These are phyloP conservation scores for Hemichromis elongatus DNA, from an alignment of 2,113 vertebrate species.

Conservation along the genomic window DNA sequence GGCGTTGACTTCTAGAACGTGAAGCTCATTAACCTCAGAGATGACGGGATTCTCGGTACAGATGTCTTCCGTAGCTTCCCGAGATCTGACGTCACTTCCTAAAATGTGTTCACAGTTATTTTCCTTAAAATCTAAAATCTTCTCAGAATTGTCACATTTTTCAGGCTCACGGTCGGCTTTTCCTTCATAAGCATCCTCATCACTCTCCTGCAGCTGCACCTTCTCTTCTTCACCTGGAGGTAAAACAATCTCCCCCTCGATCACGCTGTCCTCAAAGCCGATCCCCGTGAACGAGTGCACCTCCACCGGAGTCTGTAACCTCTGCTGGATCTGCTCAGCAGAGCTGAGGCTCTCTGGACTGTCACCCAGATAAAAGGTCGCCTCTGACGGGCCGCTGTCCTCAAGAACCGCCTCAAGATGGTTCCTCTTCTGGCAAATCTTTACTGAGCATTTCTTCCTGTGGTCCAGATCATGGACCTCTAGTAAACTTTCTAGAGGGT, in stretches of 20 bases:
- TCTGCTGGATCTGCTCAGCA: background rate
- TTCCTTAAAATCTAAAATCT: background rate
- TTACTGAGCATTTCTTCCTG: background rate
- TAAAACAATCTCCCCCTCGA: background rate
- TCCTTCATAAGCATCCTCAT: background rate
- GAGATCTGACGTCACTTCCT: background rate
- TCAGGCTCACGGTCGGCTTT: background rate
- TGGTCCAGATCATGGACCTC: background rate
- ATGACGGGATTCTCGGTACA: background rate
- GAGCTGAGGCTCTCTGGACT: background rate
- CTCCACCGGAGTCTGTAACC: conserved; percentile 44
- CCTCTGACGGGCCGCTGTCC: background rate
- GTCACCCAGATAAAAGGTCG: conserved; percentile 37
- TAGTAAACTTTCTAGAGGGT: background rate
- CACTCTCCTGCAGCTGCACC: background rate
- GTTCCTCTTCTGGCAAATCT: conserved; percentile 5
- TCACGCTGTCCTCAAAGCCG: background rate
- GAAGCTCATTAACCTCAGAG: background rate
- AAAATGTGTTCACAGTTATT: background rate
- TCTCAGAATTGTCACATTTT: background rate
- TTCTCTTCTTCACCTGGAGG: background rate
- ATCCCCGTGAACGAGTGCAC: conserved; percentile 31
- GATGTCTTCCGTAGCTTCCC: background rate
- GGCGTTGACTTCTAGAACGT: background rate
- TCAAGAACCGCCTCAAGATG: conserved; percentile 27